Evolutionary conservation across 2,113 vertebrate species (phyloP), one percentile per base, ranked within the genome.

Genomic region (Periophthalmus modestus): DNA sequence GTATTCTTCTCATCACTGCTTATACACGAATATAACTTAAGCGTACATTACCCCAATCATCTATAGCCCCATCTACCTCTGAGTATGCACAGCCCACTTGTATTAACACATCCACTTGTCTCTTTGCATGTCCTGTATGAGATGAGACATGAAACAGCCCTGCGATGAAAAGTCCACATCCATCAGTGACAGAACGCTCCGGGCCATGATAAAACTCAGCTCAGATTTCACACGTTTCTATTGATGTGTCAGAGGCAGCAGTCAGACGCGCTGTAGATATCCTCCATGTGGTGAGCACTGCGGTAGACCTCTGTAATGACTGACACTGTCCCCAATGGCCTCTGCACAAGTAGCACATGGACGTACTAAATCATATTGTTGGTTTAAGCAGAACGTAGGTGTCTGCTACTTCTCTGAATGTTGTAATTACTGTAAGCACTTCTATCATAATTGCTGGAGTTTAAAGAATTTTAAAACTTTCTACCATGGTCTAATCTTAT

Each of bases 201-300:
- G 68, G 75, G 79, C 82, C 65, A 74, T 75, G 69, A 67, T 69
- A 66, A 81, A 85, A 79, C 78, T 73, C 58, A 71, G 33, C 75
- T 81, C 81, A 74, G 75, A 81, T 89, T 84, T 76, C 80, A 86
- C 75, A 81, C 65, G 58, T 69, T 72, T 57, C 61, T 19, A 78
- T 82, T 83, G 85, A 86, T 83, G 68, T 77, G 66, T 71, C 73
- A 70, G 65, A 66, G 68, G 67, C 67, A 72, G 72, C 5, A 66
- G 73, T 66, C 66, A 63, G 69, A 84, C 36, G 23, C 18, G 57
- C 58, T 48, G 66, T 36, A 62, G 69, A 69, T 66, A 33, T 74
- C 50, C 57, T 24, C 18, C 66, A 33, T 77, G 76, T 46, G 71
- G 34, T 62, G 68, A 66, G 67, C 21, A 18, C 66, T 21, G 55